These are phyloP conservation scores for Canis aureus DNA, from an alignment of 2,113 vertebrate genomes.

Conservation along the genomic window DNA sequence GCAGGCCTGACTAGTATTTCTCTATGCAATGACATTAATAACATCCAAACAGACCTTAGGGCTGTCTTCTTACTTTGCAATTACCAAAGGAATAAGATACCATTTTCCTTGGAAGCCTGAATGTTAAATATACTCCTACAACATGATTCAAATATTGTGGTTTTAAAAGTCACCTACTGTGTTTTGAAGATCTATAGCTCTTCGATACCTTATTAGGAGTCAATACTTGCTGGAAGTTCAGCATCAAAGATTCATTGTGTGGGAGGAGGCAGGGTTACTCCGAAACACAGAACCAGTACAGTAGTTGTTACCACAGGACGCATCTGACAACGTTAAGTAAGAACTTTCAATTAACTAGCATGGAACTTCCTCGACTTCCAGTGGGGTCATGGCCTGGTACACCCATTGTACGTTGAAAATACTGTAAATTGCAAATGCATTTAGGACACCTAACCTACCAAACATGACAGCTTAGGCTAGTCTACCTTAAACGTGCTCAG, in stretches of 20 bases:
- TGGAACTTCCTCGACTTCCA: not conserved
- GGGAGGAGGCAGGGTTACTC: not conserved
- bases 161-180: not conserved
- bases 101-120: slow-evolving; percentile 16
- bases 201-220: not conserved
- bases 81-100: not conserved
- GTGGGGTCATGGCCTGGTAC: not conserved
- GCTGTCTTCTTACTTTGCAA: not conserved
- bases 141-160: not conserved
- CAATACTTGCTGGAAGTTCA: slow-evolving; percentile 14
- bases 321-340: not conserved
- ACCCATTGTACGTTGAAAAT: not conserved
- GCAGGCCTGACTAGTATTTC: not conserved
- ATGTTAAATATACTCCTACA: not conserved
- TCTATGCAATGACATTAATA: not conserved
- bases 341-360: not conserved
- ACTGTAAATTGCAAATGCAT: not conserved
- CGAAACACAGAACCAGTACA: not conserved
- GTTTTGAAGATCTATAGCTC: not conserved
- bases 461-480: not conserved
- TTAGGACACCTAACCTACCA: not conserved
- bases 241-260: not conserved
- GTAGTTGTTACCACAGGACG: not conserved
- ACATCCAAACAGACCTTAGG: not conserved
- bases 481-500: not conserved